phyloP scores from a whole-genome alignment of 2,888 invertebrate genomes.

The Callosobruchus maculatus region DNA sequence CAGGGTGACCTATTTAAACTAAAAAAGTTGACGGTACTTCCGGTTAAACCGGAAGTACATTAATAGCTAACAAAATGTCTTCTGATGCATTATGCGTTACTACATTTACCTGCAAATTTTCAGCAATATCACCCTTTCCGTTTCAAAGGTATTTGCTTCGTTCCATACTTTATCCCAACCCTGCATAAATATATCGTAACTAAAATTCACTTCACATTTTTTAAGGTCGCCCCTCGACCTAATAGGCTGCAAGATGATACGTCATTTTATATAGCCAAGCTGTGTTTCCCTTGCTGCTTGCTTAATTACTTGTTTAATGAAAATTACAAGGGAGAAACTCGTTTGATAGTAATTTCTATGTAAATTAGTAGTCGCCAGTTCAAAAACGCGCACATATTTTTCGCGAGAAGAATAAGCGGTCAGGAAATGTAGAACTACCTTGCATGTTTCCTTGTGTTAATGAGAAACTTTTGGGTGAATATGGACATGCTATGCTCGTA shows the following conservation, averaged over 20 bases:
- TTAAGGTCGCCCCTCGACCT: neutral
- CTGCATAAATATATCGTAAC: no score
- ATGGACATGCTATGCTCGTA: neutral
- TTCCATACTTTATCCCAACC: no score
- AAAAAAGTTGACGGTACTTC: no score
- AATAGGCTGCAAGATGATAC: neutral
- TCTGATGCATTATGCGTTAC: no score
- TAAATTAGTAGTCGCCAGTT: slow-evolving; percentile 22
- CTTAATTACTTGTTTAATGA: slow-evolving; percentile 23
- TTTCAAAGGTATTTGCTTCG: no score
- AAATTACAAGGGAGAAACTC: slow-evolving; percentile 22
- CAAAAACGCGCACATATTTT: slow-evolving; percentile 21
- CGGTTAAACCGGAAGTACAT: no score
- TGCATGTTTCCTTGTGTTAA: neutral
- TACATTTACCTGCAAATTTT: no score
- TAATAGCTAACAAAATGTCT: no score
- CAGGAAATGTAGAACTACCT: neutral
- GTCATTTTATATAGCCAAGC: neutral
- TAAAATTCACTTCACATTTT: no score
- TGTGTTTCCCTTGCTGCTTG: slow-evolving; percentile 6
- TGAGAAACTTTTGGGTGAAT: neutral
- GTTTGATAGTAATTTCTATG: slow-evolving; percentile 24
- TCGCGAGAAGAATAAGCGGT: slow-evolving; percentile 6
- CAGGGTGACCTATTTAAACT: no score
- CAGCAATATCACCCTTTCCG: no score